Evolutionary conservation across 1,140 invertebrate species (phyloP).

Genomic region (Penaeus vannamei): DNA sequence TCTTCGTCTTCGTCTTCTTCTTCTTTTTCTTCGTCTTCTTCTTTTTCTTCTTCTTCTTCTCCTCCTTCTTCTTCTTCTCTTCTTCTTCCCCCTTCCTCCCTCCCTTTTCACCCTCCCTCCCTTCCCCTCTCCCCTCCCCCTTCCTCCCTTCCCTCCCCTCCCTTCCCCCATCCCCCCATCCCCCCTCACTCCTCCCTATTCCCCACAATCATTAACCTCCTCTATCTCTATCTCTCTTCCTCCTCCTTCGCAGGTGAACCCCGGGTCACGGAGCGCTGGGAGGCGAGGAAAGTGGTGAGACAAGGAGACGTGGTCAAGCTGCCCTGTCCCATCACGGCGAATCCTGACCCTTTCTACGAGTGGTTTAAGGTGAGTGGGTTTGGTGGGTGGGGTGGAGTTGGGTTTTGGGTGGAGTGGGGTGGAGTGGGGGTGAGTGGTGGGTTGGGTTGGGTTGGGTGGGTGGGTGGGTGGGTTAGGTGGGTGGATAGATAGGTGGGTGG

Average conservation of each 20-base stretch:
- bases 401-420: too few species aligned
- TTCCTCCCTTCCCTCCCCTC: background rate
- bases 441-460: too few species aligned
- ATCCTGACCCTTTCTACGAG: constrained; percentile 14
- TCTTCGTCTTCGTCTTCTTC: too few species aligned
- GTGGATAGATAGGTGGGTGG: too few species aligned
- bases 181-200: too few species aligned
- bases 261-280: background rate
- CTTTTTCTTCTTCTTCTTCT: background rate
- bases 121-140: background rate
- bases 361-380: background rate
- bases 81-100: background rate
- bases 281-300: background rate
- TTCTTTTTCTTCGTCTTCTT: background rate
- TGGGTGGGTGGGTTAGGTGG: too few species aligned
- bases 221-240: background rate
- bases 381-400: too few species aligned
- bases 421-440: too few species aligned
- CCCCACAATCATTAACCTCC: too few species aligned
- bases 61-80: background rate
- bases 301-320: background rate
- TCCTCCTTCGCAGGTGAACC: background rate
- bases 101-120: background rate
- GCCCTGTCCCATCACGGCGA: constrained; percentile 15
- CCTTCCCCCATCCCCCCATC: background rate